Percentiles rank a stretch among this genome's conserved stretches.
These are phyloP conservation scores for Aptenodytes forsteri DNA, from an alignment of 2,113 vertebrate genomes.

Conservation along the genomic window DNA sequence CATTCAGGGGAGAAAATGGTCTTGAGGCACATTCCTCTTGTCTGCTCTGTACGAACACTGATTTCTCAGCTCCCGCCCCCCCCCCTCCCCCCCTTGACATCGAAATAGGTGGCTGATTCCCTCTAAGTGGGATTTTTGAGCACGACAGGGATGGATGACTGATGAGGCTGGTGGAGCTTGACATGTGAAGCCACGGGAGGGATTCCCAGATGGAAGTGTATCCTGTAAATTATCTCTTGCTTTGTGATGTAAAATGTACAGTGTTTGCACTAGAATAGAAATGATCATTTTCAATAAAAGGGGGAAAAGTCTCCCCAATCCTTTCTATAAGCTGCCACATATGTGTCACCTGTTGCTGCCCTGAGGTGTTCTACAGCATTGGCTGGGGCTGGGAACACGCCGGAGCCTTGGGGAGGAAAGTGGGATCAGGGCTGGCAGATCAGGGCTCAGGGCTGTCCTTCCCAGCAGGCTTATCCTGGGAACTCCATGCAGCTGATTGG, in stretches of 20 bases:
- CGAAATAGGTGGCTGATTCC: neutral
- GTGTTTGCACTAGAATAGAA: constrained; percentile 77
- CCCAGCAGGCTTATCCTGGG: neutral
- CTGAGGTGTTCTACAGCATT: neutral
- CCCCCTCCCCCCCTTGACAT: neutral
- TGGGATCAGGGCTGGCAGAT: too few species aligned
- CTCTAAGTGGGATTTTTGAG: neutral
- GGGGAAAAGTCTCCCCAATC: neutral
- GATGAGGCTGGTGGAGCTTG: neutral
- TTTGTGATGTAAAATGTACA: constrained; percentile 78
- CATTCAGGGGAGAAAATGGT: neutral
- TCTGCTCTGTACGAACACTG: rapidly evolving
- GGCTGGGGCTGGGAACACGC: neutral
- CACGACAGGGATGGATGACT: neutral
- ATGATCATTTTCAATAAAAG: constrained; percentile 76
- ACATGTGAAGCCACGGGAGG: neutral
- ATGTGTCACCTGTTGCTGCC: neutral
- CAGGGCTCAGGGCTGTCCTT: neutral
- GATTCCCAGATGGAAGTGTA: constrained; percentile 56
- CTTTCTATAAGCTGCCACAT: constrained; percentile 5
- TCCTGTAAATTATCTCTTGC: constrained; percentile 76
- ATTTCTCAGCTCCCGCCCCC: neutral
- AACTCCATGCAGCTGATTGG: rapidly evolving
- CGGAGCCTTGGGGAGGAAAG: neutral
- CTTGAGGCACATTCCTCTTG: neutral